phyloP scores from a whole-genome alignment of 1,140 invertebrate species.

The Drosophila ambigua region DNA sequence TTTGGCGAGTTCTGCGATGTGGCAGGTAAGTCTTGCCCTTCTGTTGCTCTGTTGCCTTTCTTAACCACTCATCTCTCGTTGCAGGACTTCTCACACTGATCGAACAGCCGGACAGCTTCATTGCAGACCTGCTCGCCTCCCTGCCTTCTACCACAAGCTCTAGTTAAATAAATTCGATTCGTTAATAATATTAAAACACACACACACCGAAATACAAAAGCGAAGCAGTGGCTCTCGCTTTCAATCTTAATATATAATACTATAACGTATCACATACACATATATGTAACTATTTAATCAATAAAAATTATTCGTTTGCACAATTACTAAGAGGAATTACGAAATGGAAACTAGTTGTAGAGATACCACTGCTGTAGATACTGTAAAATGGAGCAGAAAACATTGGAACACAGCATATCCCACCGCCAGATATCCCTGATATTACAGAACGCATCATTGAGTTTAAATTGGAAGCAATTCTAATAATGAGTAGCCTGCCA shows the following conservation, averaged over 20 bases:
- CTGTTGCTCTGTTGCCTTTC: neutral
- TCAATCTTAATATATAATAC: conserved; percentile 28
- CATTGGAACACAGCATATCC: too few relatives aligned
- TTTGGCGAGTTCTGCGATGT: conserved; percentile 97
- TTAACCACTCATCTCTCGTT: neutral
- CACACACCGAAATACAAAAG: conserved; percentile 30
- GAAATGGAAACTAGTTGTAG: too few relatives aligned
- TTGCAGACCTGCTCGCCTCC: conserved; percentile 71
- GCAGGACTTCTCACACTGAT: conserved; percentile 75
- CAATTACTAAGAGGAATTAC: conserved; percentile 28
- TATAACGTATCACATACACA: conserved; percentile 38
- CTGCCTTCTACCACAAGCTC: conserved; percentile 66
- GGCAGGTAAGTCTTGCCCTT: conserved; percentile 84
- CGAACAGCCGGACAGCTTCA: conserved; percentile 78
- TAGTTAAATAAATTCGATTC: conserved; percentile 52
- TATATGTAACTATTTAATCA: conserved; percentile 78
- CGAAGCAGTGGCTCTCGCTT: conserved; percentile 31
- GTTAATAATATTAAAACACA: neutral
- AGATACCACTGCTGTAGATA: too few relatives aligned
- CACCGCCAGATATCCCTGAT: too few relatives aligned
- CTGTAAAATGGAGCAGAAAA: too few relatives aligned
- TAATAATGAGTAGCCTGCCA: too few relatives aligned
- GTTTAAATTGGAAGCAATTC: too few relatives aligned
- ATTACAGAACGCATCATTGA: too few relatives aligned
- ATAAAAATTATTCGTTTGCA: conserved; percentile 82